Evolutionary conservation across 1,140 invertebrate species (phyloP), one percentile per base, ranked within the genome.

Genomic region (Dryas iulia): DNA sequence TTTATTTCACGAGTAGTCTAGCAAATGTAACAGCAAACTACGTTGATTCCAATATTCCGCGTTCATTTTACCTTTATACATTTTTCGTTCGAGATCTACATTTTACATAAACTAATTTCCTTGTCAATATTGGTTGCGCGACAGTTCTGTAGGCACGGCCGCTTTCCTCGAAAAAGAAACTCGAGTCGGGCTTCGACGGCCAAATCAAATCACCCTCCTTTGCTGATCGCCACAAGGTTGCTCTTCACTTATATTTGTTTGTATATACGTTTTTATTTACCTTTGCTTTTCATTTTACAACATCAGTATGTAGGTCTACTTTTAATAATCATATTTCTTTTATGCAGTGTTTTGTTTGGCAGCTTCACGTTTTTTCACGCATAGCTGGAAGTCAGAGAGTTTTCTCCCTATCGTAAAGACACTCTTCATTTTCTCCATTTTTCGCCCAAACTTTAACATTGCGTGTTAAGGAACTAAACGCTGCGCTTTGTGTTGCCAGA

Each of bases 41-140:
- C 81, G 79, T 85, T 83, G 79, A 86, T 85, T 85, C 72, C 85
- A 86, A 85, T 87, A 87, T 86, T 85, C 80, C 78, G 71, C 71
- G 72, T 78, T 76, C 79, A 79, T 73, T 88, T 87, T 82, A 80
- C 77, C 79, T 84, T 72, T 60, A 78, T 79, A 87, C 85, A 87
- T 87, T 89, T 87, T 86, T 85, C 84, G 73, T 84, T 86, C 79
- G 82, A 87, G 83, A 83, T 86, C 84, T 90, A 89, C 84, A 88
- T 90, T 89, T 88, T 89, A 85, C 84, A 88, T 90, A 90, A 91
- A 91, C 89, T 91, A 91, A 91, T 91, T 91, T 91, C 87, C 89
- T 86, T 75, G 79, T 83, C 86, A 90, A 91, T 91, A 91, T 91
- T 89, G 89, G 85, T 91, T 82, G 84, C 82, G 79, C 87, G 84